A percentile compares a stretch with the other conserved stretches of the same genome.
Conservation (phyloP, 2,797 vertebrate genomes). For the Coccyzus lansbergi region DNA sequence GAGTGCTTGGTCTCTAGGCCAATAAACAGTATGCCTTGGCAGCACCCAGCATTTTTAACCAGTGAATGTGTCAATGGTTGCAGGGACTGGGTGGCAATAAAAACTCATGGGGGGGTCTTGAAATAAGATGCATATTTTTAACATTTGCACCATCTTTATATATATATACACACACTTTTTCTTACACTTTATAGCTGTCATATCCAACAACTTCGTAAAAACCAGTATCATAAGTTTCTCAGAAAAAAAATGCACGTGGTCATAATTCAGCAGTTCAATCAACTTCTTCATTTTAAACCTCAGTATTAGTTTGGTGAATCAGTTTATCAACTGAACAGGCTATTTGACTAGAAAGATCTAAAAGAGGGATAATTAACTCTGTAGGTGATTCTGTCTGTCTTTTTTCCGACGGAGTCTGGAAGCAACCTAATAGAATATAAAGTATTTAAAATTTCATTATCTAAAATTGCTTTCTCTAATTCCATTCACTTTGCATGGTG, state of each 20-base stretch:
- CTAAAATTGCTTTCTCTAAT: slow-evolving; percentile 63
- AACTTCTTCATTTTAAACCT: neutral
- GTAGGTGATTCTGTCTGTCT: slow-evolving; percentile 54
- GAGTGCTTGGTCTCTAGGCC: slow-evolving; percentile 27
- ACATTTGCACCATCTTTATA: fast-evolving
- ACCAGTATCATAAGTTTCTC: neutral
- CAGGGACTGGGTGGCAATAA: neutral
- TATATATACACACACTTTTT: neutral
- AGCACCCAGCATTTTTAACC: slow-evolving; percentile 41
- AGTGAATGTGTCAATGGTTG: neutral
- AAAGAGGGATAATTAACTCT: slow-evolving; percentile 67
- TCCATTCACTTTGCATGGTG: slow-evolving; percentile 65
- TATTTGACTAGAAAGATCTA: slow-evolving; percentile 52
- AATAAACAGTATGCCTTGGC: slow-evolving; percentile 66
- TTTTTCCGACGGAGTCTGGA: slow-evolving; percentile 53
- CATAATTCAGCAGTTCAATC: slow-evolving; percentile 3
- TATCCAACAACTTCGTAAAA: neutral
- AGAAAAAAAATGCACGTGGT: neutral
- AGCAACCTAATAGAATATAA: slow-evolving; percentile 61
- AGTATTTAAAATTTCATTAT: slow-evolving; percentile 64
- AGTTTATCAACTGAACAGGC: slow-evolving; percentile 38
- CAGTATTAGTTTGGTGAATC: slow-evolving; percentile 19
- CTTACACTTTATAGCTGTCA: neutral
- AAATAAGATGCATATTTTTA: neutral
- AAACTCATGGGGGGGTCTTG: neutral